Evolutionary conservation across 2,888 invertebrate genomes (phyloP), one percentile per base, ranked within the genome.

Genomic region (Nephrotoma guestfalica): DNA sequence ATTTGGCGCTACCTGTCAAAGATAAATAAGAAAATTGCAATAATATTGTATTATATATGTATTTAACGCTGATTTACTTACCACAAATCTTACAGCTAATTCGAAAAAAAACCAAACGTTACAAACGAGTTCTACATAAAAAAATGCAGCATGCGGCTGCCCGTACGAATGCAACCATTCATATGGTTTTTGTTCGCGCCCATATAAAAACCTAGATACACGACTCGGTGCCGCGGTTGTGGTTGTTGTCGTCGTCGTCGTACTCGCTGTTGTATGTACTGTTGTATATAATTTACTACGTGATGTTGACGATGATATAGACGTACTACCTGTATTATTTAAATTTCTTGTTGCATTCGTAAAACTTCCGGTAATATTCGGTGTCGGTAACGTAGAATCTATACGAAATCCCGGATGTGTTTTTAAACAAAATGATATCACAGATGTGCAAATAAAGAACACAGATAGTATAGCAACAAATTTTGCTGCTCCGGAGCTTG

Each of bases 21-120:
- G 91, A 88, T 87, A 86, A 87, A 86, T 30, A 2, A 47, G 83
- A 86, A 41, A n/a, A 3, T 40, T 40, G 5, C n/a, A 85, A 85
- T 41, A n/a, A 83, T 40, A 5, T 41, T 57, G 42, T 13, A 18
- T 30, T 30, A 30, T n/a, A n/a, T n/a, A n/a, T 2, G 30, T 30
- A 2, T 30, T 83, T 41, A 43, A 11, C 47, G 9, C 40, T 40
- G 4, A 11, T 51, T 40, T 88, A 95, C 96, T 94, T 90, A 98
- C 98, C 91, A 97, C 94, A 90, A 96, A 95, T 89, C 98, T 93
- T 87, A 97, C 95, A 87, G 96, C 93, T 87, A 99, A 94, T 90
- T 99, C 98, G 89, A 98, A 95, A 1, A 98, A 97, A 92, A 99
- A 98, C 98, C 98, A 99, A 47, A 97, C 95, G 90, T 98, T 98